Conservation (phyloP, 1,140 invertebrate genomes). For the Solenopsis fugax region DNA sequence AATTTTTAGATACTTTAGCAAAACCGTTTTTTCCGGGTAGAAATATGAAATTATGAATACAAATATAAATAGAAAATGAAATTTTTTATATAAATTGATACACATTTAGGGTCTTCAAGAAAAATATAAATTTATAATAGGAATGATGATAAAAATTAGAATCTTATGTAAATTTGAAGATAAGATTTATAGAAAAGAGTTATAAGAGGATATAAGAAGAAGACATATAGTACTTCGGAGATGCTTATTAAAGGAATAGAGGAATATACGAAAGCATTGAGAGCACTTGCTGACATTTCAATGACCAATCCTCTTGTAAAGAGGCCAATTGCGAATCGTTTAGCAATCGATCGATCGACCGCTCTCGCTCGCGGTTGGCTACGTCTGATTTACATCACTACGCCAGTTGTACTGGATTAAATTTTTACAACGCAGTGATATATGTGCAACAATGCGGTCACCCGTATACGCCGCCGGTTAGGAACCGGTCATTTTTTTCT, state of each 20-base stretch:
- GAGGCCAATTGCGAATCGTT: conserved; percentile 43
- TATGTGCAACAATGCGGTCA: conserved; percentile 8
- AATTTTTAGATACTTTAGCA: too few species aligned
- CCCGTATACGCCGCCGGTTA: not conserved
- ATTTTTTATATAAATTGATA: not conserved
- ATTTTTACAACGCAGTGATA: conserved; percentile 14
- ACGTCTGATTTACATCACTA: conserved; percentile 11
- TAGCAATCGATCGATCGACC: not conserved
- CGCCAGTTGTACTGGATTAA: conserved; percentile 11
- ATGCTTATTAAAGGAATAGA: not conserved
- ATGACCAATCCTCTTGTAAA: conserved; percentile 17
- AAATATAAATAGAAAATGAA: not conserved
- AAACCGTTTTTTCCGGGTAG: too few species aligned
- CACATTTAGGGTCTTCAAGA: not conserved
- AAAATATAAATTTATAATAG: not conserved
- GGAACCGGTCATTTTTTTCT: not conserved
- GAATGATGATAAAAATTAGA: not conserved
- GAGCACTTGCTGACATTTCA: conserved; percentile 36
- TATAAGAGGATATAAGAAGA: not conserved
- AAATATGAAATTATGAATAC: too few species aligned
- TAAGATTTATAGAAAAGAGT: not conserved
- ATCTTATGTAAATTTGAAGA: not conserved
- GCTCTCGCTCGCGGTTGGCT: not conserved
- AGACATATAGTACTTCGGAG: not conserved
- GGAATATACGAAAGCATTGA: not conserved